A percentile compares a stretch with the other conserved stretches of the same genome.
These are phyloP conservation scores for Esox masquinongy DNA, from an alignment of 2,797 vertebrate genomes.

Conservation along the genomic window DNA sequence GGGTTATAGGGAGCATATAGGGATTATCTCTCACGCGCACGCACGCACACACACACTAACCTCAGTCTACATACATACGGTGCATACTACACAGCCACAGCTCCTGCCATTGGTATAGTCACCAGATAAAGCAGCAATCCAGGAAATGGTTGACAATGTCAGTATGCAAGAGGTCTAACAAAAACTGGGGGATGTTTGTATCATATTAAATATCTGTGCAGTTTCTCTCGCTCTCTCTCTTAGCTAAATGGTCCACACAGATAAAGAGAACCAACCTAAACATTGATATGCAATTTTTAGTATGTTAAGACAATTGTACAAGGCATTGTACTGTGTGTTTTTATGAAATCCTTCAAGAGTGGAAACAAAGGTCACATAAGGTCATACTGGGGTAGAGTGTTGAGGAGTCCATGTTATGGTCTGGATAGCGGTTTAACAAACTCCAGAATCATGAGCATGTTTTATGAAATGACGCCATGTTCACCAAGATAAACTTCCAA, in stretches of 20 bases:
- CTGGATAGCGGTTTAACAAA: not conserved
- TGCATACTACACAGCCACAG: constrained; percentile 27
- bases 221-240: not conserved
- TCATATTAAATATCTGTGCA: not conserved
- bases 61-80: constrained; percentile 46
- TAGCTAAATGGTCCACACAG: not conserved
- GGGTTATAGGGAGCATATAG: constrained; percentile 33
- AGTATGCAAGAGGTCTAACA: not conserved
- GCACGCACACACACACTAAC: constrained; percentile 50
- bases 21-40: not conserved
- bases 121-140: constrained; percentile 35
- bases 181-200: not conserved
- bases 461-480: not conserved
- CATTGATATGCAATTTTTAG: not conserved
- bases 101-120: constrained; percentile 32
- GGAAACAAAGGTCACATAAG: too few species aligned
- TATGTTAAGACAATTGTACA: not conserved
- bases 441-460: not conserved
- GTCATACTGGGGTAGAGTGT: not conserved
- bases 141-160: not conserved
- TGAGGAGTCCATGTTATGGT: not conserved
- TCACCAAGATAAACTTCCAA: not conserved
- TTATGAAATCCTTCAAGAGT: not conserved
- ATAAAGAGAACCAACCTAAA: not conserved
- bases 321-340: not conserved